phyloP scores from a whole-genome alignment of 2,113 vertebrate genomes.

The Semnornis frantzii region DNA sequence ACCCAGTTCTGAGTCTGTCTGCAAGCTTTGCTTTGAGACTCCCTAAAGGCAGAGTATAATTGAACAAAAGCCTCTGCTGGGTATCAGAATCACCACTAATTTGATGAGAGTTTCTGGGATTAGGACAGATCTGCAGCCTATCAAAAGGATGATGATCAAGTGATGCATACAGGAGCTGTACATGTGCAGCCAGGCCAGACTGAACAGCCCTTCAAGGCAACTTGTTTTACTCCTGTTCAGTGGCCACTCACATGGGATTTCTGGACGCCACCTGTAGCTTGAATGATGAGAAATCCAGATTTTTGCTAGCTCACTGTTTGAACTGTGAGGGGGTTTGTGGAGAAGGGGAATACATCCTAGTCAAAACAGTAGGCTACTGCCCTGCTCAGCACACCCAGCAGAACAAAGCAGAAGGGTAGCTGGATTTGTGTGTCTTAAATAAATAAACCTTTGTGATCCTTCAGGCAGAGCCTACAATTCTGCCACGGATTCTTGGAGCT shows the following conservation, averaged over 20 bases:
- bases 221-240: neutral
- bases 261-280: neutral
- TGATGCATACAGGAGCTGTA: neutral
- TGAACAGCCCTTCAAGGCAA: neutral
- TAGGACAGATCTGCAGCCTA: neutral
- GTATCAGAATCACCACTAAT: neutral
- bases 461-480: slow-evolving; percentile 12
- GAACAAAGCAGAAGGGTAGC: neutral
- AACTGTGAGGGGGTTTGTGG: neutral
- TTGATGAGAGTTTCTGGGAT: neutral
- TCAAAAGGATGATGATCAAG: neutral
- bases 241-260: neutral
- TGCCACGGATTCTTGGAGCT: neutral
- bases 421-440: slow-evolving; percentile 37
- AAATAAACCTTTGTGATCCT: slow-evolving; percentile 49
- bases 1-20: neutral
- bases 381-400: neutral
- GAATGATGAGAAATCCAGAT: neutral
- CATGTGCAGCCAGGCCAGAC: neutral
- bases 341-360: neutral
- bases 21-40: neutral
- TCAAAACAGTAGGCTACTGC: neutral
- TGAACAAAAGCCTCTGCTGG: neutral
- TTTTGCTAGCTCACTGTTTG: neutral
- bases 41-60: neutral